Conservation (phyloP, 2,113 vertebrate genomes). For the Cyanistes caeruleus region DNA sequence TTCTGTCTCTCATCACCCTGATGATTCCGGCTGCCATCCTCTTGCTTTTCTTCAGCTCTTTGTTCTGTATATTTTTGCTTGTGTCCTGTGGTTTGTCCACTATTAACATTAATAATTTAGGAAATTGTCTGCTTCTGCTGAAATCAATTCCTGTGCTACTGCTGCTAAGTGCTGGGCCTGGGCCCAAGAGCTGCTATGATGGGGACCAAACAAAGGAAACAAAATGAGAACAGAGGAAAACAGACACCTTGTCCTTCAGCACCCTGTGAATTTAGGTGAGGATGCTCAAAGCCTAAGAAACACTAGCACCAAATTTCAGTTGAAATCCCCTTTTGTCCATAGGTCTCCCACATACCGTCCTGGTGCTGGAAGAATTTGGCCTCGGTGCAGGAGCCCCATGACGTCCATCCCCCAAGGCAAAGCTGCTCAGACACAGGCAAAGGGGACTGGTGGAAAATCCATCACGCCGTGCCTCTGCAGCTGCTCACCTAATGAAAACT, state of each 20-base stretch:
- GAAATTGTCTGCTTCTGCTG: constrained; percentile 30
- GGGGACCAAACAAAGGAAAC: not conserved
- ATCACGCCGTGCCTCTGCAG: not conserved
- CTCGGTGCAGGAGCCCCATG: not conserved
- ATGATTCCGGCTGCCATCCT: not conserved
- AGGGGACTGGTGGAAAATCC: not conserved
- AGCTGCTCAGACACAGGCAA: not conserved
- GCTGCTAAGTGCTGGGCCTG: constrained; percentile 40
- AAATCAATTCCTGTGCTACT: constrained; percentile 20
- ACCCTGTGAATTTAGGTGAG: not conserved
- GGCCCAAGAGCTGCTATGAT: not conserved
- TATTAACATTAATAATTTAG: constrained; percentile 56
- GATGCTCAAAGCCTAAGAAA: not conserved
- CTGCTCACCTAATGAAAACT: not conserved
- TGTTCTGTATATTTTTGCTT: not conserved
- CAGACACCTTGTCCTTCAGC: not conserved
- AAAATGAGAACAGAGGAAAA: not conserved
- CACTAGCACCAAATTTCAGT: not conserved
- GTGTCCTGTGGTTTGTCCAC: not conserved
- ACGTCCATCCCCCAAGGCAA: not conserved
- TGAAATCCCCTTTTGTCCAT: not conserved
- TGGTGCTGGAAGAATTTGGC: not conserved
- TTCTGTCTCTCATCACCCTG: not conserved
- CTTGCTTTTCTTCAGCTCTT: not conserved
- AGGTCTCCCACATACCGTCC: not conserved